phyloP scores from a whole-genome alignment of 2,888 invertebrate species.

The Unio pictorum region DNA sequence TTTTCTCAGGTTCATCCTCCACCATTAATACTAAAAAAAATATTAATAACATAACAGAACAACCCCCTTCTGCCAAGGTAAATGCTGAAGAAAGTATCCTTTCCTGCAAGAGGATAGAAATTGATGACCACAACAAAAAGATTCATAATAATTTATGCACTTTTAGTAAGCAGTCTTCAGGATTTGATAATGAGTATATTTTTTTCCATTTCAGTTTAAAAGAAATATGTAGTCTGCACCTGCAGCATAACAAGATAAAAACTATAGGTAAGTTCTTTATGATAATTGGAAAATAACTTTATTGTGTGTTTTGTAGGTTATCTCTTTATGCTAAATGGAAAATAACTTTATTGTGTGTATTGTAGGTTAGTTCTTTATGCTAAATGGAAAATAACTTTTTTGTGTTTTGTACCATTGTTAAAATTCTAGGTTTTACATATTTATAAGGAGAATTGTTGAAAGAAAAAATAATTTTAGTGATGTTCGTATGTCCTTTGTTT shows the following conservation, averaged over 20 bases:
- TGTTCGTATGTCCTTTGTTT: background rate
- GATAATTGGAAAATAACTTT: background rate
- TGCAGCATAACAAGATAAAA: constrained; percentile 66
- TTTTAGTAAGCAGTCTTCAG: background rate
- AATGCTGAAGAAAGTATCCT: no score
- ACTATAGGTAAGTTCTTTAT: constrained; percentile 52
- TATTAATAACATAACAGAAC: no score
- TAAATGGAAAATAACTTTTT: no score
- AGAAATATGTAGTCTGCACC: constrained; percentile 60
- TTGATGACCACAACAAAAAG: no score
- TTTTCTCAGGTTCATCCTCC: no score
- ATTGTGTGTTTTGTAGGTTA: background rate
- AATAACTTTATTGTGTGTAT: background rate
- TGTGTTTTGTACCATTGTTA: background rate
- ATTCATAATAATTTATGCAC: no score
- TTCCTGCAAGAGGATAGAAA: no score
- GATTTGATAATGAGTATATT: constrained; percentile 3
- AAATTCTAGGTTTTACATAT: background rate
- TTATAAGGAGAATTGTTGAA: no score
- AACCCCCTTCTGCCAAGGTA: no score
- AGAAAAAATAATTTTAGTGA: background rate
- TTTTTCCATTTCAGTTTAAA: constrained; percentile 52
- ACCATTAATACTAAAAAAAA: no score
- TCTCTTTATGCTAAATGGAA: background rate
- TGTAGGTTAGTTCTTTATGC: no score